phyloP scores from a whole-genome alignment of 2,888 invertebrate species.

The Xestia c-nigrum region DNA sequence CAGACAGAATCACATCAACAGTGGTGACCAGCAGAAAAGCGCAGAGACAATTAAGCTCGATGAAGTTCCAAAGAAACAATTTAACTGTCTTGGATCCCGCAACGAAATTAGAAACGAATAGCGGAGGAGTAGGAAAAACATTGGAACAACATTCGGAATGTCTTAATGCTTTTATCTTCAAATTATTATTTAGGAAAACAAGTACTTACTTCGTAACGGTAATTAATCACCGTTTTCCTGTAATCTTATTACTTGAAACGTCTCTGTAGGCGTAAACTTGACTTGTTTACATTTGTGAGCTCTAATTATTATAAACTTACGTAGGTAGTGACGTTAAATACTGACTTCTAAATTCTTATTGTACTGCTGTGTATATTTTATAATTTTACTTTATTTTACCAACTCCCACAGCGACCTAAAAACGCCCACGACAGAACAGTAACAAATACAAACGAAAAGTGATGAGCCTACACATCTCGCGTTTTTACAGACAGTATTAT shows the following conservation, averaged over 20 bases:
- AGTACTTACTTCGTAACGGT: background rate
- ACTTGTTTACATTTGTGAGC: background rate
- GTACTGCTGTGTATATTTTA: background rate
- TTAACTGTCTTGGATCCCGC: too few relatives aligned
- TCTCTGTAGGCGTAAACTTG: background rate
- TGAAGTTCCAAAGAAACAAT: too few relatives aligned
- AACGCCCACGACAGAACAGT: background rate
- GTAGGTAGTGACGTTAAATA: background rate
- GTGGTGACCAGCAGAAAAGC: too few relatives aligned
- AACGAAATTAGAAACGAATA: too few relatives aligned
- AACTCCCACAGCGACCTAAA: background rate
- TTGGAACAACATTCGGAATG: background rate
- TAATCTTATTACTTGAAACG: background rate
- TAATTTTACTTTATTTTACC: background rate
- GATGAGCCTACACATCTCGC: conserved; percentile 2
- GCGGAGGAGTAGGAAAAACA: too few relatives aligned
- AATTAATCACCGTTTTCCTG: background rate
- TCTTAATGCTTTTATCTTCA: background rate
- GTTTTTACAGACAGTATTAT: conserved; percentile 34
- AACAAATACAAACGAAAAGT: conserved; percentile 12
- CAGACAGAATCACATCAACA: too few relatives aligned
- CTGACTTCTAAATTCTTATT: background rate
- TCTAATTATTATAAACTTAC: background rate
- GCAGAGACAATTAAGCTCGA: too few relatives aligned
- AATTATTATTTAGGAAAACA: background rate